Evolutionary conservation across 2,113 vertebrate genomes (phyloP).

Genomic region (Nerophis lumbriciformis): DNA sequence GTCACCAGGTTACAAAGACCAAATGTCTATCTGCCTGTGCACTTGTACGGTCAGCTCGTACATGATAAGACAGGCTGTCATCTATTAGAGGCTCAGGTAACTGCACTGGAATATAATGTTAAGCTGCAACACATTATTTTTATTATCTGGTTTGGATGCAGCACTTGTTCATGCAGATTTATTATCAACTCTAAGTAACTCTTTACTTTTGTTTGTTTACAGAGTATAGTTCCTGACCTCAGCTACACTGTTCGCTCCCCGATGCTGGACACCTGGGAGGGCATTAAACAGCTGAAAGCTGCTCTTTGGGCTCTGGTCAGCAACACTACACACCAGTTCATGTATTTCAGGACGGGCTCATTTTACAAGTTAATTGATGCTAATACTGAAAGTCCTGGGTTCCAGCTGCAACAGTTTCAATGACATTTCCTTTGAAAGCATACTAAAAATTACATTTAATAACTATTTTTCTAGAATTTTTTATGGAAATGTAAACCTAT

Average conservation of each 20-base stretch:
- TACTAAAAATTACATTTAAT: neutral
- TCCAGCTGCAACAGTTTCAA: neutral
- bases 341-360: neutral
- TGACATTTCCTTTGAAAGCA: neutral
- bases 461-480: neutral
- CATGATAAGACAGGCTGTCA: slow-evolving; percentile 98
- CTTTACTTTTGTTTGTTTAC: slow-evolving; percentile 16
- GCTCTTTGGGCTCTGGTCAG: slow-evolving; percentile 96
- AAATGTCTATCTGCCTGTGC: slow-evolving; percentile 92
- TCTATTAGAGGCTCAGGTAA: slow-evolving; percentile 92
- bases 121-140: neutral
- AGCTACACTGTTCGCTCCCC: slow-evolving; percentile 92
- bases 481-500: neutral
- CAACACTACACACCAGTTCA: neutral
- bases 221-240: slow-evolving; percentile 93
- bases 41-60: slow-evolving; percentile 95
- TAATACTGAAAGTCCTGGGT: neutral
- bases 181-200: neutral
- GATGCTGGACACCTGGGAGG: slow-evolving; percentile 97
- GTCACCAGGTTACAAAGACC: slow-evolving; percentile 89
- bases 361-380: neutral
- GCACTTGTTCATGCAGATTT: neutral
- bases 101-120: neutral
- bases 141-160: neutral
- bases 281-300: slow-evolving; percentile 95